Conservation (phyloP, 2,113 vertebrate genomes). For the Odontesthes bonariensis region DNA sequence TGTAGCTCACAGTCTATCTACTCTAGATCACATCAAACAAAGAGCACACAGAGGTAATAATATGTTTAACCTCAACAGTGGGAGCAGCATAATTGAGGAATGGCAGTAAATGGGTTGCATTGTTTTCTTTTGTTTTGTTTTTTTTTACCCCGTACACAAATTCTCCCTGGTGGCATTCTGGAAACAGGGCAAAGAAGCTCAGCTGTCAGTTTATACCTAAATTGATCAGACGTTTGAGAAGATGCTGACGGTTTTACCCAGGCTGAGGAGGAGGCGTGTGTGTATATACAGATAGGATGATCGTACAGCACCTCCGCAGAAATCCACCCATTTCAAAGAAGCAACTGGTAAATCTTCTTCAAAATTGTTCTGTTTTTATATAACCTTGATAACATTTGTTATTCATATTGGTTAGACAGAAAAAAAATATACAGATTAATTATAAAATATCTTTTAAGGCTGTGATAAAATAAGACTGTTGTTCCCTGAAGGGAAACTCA, state of each 20-base stretch:
- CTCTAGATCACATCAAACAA: conserved; percentile 49
- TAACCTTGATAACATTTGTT: no score
- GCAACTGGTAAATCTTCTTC: neutral
- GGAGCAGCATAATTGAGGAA: conserved; percentile 24
- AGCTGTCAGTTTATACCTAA: conserved; percentile 26
- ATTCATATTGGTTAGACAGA: no score
- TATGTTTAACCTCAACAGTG: conserved; percentile 38
- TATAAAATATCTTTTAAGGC: no score
- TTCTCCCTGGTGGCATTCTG: conserved; percentile 17
- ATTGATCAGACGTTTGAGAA: conserved; percentile 16
- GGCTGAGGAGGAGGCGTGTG: neutral
- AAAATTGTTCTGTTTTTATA: no score
- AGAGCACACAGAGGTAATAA: conserved; percentile 57
- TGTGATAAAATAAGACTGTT: no score
- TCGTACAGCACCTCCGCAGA: neutral
- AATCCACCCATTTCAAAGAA: neutral
- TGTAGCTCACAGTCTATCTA: conserved; percentile 20
- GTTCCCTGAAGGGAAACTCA: no score
- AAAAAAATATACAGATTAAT: no score
- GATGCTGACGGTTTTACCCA: conserved; percentile 15
- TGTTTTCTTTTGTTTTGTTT: conserved; percentile 8
- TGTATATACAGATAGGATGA: neutral
- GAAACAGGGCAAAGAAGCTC: conserved; percentile 9
- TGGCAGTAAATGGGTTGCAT: conserved; percentile 41
- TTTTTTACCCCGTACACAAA: conserved; percentile 10